These are phyloP conservation scores for Dorcus parallelipipedus DNA, from an alignment of 2,888 invertebrate species.

Conservation along the genomic window DNA sequence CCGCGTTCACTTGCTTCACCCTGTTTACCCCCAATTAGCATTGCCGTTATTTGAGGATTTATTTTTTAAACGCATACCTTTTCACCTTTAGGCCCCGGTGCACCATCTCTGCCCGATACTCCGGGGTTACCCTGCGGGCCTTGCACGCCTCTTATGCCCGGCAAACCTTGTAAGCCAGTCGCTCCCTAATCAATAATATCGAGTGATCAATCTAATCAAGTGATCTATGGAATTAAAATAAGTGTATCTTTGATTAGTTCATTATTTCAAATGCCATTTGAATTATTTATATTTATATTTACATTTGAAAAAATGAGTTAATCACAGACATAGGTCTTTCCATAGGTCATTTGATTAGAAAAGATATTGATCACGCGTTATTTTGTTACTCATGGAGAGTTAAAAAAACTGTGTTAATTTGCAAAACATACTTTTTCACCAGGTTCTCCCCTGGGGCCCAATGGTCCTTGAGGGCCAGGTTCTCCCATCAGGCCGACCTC, in stretches of 20 bases:
- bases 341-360: no score
- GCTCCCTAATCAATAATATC: slow-evolving; percentile 32
- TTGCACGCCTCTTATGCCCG: slow-evolving; percentile 45
- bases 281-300: no score
- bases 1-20: slow-evolving; percentile 48
- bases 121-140: slow-evolving; percentile 51
- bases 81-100: slow-evolving; percentile 51
- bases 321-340: no score
- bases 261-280: no score
- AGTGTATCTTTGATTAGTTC: no score
- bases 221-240: no score
- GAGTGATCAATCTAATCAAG: no score
- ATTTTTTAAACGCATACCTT: slow-evolving; percentile 27
- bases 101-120: slow-evolving; percentile 43
- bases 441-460: slow-evolving; percentile 11
- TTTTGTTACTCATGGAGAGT: no score
- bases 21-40: slow-evolving; percentile 20
- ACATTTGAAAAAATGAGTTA: no score
- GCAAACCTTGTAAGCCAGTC: slow-evolving; percentile 48
- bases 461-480: slow-evolving; percentile 31
- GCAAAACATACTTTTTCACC: slow-evolving; percentile 4
- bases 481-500: slow-evolving; percentile 46
- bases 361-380: no score
- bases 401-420: not conserved
- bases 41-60: not conserved